Evolutionary conservation across 2,113 vertebrate genomes (phyloP), one percentile per base, ranked within the genome.

Genomic region (Panthera leo): DNA sequence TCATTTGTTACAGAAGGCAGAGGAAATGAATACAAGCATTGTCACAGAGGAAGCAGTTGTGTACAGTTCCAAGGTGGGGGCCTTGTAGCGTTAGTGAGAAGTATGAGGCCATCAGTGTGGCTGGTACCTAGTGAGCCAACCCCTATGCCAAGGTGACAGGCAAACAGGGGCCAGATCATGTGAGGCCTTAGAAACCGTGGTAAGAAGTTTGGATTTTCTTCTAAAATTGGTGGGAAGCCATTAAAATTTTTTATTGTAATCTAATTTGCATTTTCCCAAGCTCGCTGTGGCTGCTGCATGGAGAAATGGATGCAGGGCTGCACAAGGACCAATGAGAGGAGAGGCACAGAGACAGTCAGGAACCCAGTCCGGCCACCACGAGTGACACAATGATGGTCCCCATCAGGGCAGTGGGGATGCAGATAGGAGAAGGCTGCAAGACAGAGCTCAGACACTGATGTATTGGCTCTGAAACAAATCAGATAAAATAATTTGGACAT

Each of bases 391-490:
- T 6, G 2, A 3, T 0, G 12, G 29, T 15, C 4, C 12, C 0
- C 2, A 23, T 19, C 39, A n/a, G 51, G 31, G 21, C 63, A 5
- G 19, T 13, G 36, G 85, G 65, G 51, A n/a, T 23, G n/a, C 15
- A 5, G 58, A 25, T 7, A 80, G 45, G 84, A 75, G 42, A 42
- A 16, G 71, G n/a, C 94, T 36, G 55, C 18, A 76, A 68, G 75
- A 68, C 7, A 31, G 5, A 36, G 75, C 75, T 68, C 82, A 65
- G 93, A 97, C 96, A 73, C 76, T 94, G 95, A 97, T 83, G 90
- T 96, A 95, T 58, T 90, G 91, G 51, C 82, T 95, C 90, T 45
- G 85, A 63, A 85, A 94, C 97, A 97, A 96, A 88, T 93, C 91
- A 95, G 27, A 97, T 90, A 65, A 95, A 92, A 97, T 68, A 86